phyloP scores from a whole-genome alignment of 2,797 vertebrate genomes.

The Phataginus tricuspis region DNA sequence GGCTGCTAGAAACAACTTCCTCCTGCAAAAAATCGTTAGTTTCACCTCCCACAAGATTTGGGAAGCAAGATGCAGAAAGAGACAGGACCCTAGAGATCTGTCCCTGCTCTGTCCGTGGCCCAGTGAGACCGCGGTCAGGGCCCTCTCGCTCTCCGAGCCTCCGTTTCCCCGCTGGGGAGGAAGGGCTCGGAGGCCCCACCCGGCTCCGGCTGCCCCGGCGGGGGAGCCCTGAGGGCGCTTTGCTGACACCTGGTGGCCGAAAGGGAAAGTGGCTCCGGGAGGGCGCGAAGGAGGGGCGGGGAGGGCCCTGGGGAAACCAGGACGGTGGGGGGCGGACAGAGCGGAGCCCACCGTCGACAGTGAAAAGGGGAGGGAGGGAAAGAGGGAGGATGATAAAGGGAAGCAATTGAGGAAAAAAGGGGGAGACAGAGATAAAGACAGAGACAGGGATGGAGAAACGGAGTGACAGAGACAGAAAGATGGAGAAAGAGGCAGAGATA shows the following conservation, averaged over 20 bases:
- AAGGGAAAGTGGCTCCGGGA: background rate
- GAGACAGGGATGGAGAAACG: background rate
- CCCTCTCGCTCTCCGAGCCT: background rate
- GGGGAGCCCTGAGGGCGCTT: background rate
- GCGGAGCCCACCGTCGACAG: background rate
- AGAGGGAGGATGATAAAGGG: background rate
- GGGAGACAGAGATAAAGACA: background rate
- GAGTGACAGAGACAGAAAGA: too few species aligned
- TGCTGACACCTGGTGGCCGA: constrained; percentile 38
- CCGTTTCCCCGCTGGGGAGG: fast-evolving
- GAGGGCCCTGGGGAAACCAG: fast-evolving
- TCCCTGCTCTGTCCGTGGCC: background rate
- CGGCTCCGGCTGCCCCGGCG: fast-evolving
- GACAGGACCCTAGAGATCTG: background rate
- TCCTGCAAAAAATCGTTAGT: background rate
- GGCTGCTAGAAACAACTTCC: background rate
- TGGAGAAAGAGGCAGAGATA: background rate
- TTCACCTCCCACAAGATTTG: background rate
- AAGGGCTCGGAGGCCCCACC: background rate
- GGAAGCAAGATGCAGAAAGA: background rate
- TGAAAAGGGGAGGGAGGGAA: too few species aligned
- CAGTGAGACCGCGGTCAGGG: fast-evolving
- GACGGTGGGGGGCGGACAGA: background rate
- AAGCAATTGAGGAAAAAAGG: background rate
- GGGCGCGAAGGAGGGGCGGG: fast-evolving